Evolutionary conservation across 2,797 vertebrate genomes (phyloP), one percentile per base, ranked within the genome.

Genomic region (Agapornis canus): DNA sequence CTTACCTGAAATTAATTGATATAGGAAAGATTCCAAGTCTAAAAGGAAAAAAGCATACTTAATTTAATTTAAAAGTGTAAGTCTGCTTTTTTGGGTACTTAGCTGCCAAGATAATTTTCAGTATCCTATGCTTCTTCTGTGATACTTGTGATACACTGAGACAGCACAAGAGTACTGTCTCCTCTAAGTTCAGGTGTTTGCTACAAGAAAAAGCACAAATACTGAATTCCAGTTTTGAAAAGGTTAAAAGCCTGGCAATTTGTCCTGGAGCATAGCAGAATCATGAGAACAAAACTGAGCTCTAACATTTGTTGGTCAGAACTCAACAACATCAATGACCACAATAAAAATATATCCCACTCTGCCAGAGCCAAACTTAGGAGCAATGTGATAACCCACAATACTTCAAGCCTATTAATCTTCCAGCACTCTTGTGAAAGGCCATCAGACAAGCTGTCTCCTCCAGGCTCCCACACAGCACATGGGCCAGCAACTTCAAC

Each of bases 381-480:
- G 40, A 88, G 57, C 49, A 42, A 69, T 2, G 29, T 61, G 72
- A 90, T 39, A 86, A 72, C 37, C 37, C 78, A 42, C 37, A 73
- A 8, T 6, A 31, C 19, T 85, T 72, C 48, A 81, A 27, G 13
- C 40, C 71, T 82, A 61, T 66, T 78, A 45, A 92, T 94, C 69
- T 75, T 83, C 42, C 14, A 52, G 37, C 51, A 69, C 19, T 8
- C 35, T 37, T 59, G 37, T 51, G 59, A 69, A 72, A 90, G 47
- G 79, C 32, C 70, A 47, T 83, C 66, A 90, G 88, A 90, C 90
- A 93, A 22, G 2, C 1, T 4, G 80, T 72, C 92, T 91, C 86
- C 83, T 92, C 39, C 78, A 49, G 56, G 81, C 37, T 94, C 89
- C 69, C 80, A 86, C 89, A 72, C 29, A 89, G 61, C 72, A 80